phyloP scores from a whole-genome alignment of 2,113 vertebrate species.

The Heterotis niloticus region DNA sequence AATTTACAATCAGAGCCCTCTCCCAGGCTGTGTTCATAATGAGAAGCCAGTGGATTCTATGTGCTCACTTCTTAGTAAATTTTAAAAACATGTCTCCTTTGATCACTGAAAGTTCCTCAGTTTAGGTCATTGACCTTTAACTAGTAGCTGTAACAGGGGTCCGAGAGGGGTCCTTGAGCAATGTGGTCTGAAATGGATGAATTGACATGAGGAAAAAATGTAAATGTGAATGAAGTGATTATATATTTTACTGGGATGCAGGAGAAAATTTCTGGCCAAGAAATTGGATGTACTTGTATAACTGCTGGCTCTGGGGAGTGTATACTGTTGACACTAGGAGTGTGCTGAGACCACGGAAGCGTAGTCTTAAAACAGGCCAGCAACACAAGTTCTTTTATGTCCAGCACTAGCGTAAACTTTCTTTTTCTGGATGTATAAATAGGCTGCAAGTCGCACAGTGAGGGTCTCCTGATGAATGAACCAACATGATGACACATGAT shows the following conservation, averaged over 20 bases:
- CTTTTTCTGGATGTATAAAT: constrained; percentile 62
- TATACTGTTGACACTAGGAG: constrained; percentile 47
- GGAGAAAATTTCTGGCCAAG: background rate
- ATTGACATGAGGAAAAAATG: constrained; percentile 28
- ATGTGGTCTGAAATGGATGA: constrained; percentile 6
- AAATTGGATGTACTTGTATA: constrained; percentile 24
- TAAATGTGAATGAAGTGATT: constrained; percentile 11
- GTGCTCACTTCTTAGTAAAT: too few relatives aligned
- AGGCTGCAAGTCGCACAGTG: constrained; percentile 58
- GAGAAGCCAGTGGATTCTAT: too few relatives aligned
- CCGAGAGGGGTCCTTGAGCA: constrained; percentile 13
- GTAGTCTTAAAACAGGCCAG: constrained; percentile 62
- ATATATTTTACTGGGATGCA: constrained; percentile 23
- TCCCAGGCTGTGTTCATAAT: too few relatives aligned
- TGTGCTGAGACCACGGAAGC: constrained; percentile 66
- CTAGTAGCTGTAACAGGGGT: background rate
- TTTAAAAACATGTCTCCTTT: too few relatives aligned
- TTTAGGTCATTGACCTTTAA: constrained; percentile 30
- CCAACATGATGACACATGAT: constrained; percentile 68
- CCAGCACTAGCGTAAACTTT: constrained; percentile 60
- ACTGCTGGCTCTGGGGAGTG: constrained; percentile 46
- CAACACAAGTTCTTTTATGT: constrained; percentile 61
- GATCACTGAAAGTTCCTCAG: background rate
- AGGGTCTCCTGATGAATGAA: constrained; percentile 65
- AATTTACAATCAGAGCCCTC: too few relatives aligned